Percentiles rank a stretch among this genome's conserved stretches.
Conservation (phyloP, 1,140 invertebrate genomes). For the Cataglyphis hispanica region DNA sequence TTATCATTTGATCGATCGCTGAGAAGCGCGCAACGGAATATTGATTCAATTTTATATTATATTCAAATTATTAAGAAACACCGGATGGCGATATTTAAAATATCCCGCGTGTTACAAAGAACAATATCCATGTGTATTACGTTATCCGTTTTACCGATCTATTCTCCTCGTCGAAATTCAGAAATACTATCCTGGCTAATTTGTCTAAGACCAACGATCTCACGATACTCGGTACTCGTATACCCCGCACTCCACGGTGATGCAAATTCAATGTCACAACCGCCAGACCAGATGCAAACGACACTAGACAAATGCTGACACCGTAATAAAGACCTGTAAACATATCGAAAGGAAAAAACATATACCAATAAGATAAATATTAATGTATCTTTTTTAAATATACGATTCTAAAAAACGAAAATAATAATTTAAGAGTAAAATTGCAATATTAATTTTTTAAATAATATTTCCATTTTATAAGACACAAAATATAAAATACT, state of each 20-base stretch:
- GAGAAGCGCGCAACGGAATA: not conserved
- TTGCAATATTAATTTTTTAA: slow-evolving; percentile 10
- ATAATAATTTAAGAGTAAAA: not conserved
- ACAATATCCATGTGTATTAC: slow-evolving; percentile 47
- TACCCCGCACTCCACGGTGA: slow-evolving; percentile 93
- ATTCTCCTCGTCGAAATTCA: slow-evolving; percentile 80
- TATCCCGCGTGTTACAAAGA: slow-evolving; percentile 14
- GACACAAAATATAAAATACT: not conserved
- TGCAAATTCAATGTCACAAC: slow-evolving; percentile 95
- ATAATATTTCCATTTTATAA: not conserved
- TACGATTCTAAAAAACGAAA: not conserved
- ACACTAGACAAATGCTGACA: slow-evolving; percentile 96
- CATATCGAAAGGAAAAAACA: not conserved
- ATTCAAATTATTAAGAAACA: slow-evolving; percentile 14
- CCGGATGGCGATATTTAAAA: slow-evolving; percentile 5
- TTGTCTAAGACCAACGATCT: slow-evolving; percentile 90
- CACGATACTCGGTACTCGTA: slow-evolving; percentile 90
- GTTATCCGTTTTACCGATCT: slow-evolving; percentile 64
- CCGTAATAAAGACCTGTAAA: slow-evolving; percentile 95
- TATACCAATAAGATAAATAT: not conserved
- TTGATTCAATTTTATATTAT: slow-evolving; percentile 35
- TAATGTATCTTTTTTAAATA: not conserved
- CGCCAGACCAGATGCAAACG: slow-evolving; percentile 95
- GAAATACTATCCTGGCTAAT: slow-evolving; percentile 89
- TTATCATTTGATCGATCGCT: slow-evolving; percentile 12